These are phyloP conservation scores for Magallana nippona DNA, from an alignment of 2,888 invertebrate species.

Conservation along the genomic window DNA sequence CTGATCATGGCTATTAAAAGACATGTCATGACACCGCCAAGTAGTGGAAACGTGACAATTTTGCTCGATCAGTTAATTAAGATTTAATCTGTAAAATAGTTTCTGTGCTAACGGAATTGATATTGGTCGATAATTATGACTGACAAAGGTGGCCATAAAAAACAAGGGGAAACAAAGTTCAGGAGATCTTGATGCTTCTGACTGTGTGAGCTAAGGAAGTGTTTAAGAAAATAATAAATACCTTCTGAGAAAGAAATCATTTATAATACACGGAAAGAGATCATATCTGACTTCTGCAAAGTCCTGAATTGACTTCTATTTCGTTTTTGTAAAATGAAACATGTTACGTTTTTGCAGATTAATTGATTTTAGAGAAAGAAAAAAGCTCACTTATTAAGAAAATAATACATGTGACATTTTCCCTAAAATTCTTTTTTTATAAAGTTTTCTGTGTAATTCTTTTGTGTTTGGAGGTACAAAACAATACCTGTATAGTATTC, in stretches of 20 bases:
- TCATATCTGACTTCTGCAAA: too few relatives aligned
- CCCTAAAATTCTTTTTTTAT: too few relatives aligned
- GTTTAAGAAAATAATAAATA: conserved; percentile 1
- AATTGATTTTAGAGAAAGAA: too few relatives aligned
- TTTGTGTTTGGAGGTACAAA: not conserved
- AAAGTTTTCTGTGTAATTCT: too few relatives aligned
- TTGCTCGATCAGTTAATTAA: conserved; percentile 24
- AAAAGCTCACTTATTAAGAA: too few relatives aligned
- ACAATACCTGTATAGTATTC: conserved; percentile 47
- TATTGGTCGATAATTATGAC: conserved; percentile 18
- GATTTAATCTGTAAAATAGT: conserved; percentile 11
- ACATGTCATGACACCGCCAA: not conserved
- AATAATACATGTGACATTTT: too few relatives aligned
- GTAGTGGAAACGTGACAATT: not conserved
- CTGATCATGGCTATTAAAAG: not conserved
- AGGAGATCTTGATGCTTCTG: not conserved
- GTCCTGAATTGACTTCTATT: too few relatives aligned
- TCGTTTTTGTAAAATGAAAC: too few relatives aligned
- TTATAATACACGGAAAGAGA: not conserved
- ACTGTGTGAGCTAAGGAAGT: not conserved
- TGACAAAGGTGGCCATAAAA: conserved; percentile 11
- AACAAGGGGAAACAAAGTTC: not conserved
- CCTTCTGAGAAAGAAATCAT: not conserved
- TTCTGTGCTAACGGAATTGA: not conserved
- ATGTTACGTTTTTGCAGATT: too few relatives aligned